These are phyloP conservation scores for Lagodon rhomboides DNA, from an alignment of 2,797 vertebrate species.

Conservation along the genomic window DNA sequence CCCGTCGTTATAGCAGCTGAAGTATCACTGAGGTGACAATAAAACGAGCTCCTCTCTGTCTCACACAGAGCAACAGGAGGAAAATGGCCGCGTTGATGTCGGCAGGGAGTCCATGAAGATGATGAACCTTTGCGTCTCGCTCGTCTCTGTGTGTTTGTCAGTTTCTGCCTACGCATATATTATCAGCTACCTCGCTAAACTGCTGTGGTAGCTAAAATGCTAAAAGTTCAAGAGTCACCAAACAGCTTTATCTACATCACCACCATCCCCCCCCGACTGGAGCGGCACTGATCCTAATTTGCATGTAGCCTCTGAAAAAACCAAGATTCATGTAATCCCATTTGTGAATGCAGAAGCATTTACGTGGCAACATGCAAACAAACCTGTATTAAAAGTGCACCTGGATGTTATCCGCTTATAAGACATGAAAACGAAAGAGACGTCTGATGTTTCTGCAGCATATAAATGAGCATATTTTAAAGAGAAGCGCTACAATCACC, in stretches of 20 bases:
- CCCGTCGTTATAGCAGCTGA: not conserved
- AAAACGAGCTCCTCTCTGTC: not conserved
- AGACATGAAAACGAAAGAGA: not conserved
- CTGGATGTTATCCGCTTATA: not conserved
- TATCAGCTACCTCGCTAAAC: not conserved
- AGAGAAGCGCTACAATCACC: not conserved
- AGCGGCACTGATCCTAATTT: not conserved
- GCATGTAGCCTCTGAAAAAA: not conserved
- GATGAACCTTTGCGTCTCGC: not conserved
- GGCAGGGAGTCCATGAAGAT: not conserved
- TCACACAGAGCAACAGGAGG: not conserved
- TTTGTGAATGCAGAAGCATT: not conserved
- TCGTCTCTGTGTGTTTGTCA: not conserved
- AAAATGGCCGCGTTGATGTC: not conserved
- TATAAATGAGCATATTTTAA: not conserved
- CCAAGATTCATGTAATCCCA: not conserved
- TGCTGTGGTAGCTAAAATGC: not conserved
- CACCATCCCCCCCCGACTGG: not conserved
- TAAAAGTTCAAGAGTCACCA: not conserved
- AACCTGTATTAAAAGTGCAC: constrained; percentile 6
- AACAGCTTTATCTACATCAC: not conserved
- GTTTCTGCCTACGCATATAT: not conserved
- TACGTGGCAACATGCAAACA: not conserved
- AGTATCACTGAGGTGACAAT: not conserved
- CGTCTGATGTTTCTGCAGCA: not conserved